A percentile compares a stretch with the other conserved stretches of the same genome.
These are phyloP conservation scores for Xenus cinereus DNA, from an alignment of 2,113 vertebrate genomes.

Conservation along the genomic window DNA sequence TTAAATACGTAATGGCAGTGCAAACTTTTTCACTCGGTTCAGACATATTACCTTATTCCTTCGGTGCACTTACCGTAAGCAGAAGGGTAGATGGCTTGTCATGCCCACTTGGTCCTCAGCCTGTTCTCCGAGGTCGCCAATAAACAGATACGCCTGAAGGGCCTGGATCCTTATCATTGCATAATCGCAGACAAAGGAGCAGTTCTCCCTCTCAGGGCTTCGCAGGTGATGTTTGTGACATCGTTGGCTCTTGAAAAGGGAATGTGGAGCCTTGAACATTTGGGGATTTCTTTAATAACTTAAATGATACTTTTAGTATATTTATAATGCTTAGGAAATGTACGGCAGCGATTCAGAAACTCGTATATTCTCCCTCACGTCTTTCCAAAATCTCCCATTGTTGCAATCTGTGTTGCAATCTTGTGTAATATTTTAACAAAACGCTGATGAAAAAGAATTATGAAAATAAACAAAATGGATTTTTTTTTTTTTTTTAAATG, in stretches of 20 bases:
- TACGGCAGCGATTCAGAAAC: background rate
- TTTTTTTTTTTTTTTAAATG: background rate
- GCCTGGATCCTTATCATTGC: background rate
- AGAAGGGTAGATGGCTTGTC: background rate
- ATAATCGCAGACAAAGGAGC: constrained; percentile 16
- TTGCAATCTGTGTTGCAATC: background rate
- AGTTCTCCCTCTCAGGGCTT: background rate
- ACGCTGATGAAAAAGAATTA: background rate
- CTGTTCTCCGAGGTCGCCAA: background rate
- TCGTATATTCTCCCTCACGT: background rate
- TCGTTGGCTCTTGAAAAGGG: background rate
- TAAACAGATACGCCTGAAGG: background rate
- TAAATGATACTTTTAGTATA: background rate
- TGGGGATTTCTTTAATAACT: background rate
- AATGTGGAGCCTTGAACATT: background rate
- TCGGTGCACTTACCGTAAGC: background rate
- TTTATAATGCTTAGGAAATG: background rate
- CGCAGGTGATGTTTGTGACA: background rate
- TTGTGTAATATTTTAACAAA: background rate
- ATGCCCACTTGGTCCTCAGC: background rate
- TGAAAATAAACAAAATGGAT: background rate
- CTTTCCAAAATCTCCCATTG: background rate
- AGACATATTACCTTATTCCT: background rate
- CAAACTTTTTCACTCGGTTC: background rate
- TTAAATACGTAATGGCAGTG: constrained; percentile 4